Percentiles rank a stretch among this genome's conserved stretches.
Evolutionary conservation across 2,797 vertebrate genomes (phyloP).

Genomic region (Crocodylus rhombifer): DNA sequence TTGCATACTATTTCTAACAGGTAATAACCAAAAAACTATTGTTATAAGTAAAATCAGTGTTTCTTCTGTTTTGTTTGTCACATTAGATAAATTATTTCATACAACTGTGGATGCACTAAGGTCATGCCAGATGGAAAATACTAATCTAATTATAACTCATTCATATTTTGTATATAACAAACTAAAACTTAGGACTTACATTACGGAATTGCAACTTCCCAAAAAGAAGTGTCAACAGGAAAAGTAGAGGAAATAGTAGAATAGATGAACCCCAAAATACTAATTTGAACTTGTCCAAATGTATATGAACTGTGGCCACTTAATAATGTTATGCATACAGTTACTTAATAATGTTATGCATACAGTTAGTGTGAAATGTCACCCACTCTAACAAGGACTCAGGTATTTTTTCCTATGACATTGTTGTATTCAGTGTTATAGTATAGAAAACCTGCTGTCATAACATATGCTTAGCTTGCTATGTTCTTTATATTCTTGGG

Average conservation of each 20-base stretch:
- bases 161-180: neutral
- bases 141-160: neutral
- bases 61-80: conserved; percentile 10
- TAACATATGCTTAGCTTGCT: neutral
- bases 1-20: neutral
- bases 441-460: neutral
- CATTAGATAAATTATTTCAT: neutral
- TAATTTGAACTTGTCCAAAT: neutral
- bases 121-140: neutral
- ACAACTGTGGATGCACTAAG: neutral
- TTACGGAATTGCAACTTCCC: neutral
- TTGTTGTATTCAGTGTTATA: neutral
- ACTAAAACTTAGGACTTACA: conserved; percentile 2
- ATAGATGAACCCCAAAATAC: fast-evolving
- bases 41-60: neutral
- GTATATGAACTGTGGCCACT: neutral
- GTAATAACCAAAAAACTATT: neutral
- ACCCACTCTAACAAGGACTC: neutral
- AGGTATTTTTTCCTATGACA: neutral
- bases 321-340: too few species aligned
- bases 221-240: neutral
- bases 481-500: neutral
- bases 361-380: neutral
- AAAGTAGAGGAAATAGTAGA: neutral
- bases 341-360: too few species aligned